phyloP scores from a whole-genome alignment of 1,140 invertebrate species.

The Papilio polytes region DNA sequence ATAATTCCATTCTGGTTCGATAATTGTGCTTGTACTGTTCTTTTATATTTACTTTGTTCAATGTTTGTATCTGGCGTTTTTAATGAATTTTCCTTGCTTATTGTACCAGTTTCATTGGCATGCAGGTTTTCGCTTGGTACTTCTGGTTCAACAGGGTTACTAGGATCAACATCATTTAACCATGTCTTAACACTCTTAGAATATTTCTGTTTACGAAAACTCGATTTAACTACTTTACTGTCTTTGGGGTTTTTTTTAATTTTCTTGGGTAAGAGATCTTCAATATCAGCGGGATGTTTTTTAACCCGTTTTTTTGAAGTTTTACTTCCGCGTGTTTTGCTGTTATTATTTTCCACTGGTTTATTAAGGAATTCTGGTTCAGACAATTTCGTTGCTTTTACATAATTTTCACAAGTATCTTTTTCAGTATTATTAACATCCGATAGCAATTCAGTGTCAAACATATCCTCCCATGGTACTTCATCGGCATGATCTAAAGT shows the following conservation, averaged over 20 bases:
- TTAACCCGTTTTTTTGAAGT: conserved; percentile 43
- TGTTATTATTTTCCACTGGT: conserved; percentile 12
- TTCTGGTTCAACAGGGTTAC: conserved; percentile 29
- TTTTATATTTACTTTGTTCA: conserved; percentile 43
- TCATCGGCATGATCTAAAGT: conserved; percentile 2
- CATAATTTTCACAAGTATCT: not conserved
- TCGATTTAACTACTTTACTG: conserved; percentile 39
- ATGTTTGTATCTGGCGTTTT: conserved; percentile 28
- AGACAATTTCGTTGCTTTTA: not conserved
- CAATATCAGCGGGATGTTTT: conserved; percentile 16
- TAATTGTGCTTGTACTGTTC: conserved; percentile 63
- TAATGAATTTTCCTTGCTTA: not conserved
- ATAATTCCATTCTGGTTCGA: conserved; percentile 67
- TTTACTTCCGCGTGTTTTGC: conserved; percentile 29
- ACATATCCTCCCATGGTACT: conserved; percentile 62
- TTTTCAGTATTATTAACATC: conserved; percentile 31
- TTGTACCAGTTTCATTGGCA: not conserved
- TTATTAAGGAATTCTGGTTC: not conserved
- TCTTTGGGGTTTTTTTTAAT: conserved; percentile 36
- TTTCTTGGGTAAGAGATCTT: conserved; percentile 38
- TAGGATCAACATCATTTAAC: conserved; percentile 57
- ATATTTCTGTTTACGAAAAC: conserved; percentile 62
- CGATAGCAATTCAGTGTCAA: conserved; percentile 58
- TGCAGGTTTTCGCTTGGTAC: not conserved
- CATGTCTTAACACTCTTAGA: conserved; percentile 66